These are phyloP conservation scores for Sycophila sp. DNA, from an alignment of 1,140 invertebrate species.

Conservation along the genomic window DNA sequence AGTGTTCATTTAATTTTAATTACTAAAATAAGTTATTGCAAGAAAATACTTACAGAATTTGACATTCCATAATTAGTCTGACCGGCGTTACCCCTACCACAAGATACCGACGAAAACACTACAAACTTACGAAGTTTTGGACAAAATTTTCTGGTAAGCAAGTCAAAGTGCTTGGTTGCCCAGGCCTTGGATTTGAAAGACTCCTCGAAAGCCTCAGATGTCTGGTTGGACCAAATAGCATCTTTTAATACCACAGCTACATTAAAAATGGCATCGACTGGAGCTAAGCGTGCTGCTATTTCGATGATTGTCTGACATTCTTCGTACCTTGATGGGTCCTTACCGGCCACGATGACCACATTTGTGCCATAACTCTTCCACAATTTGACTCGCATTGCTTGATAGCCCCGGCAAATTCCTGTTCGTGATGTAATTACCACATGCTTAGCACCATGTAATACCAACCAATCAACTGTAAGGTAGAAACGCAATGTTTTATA, in stretches of 20 bases:
- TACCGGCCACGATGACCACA: slow-evolving; percentile 64
- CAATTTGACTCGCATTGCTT: slow-evolving; percentile 64
- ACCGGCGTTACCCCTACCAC: slow-evolving; percentile 81
- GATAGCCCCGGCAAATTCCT: slow-evolving; percentile 77
- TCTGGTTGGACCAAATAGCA: slow-evolving; percentile 67
- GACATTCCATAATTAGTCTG: slow-evolving; percentile 86
- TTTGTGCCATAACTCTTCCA: slow-evolving; percentile 69
- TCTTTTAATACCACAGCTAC: slow-evolving; percentile 75
- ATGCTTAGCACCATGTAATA: slow-evolving; percentile 74
- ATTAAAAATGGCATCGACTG: slow-evolving; percentile 81
- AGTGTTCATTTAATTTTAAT: too few species aligned
- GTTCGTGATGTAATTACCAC: slow-evolving; percentile 77
- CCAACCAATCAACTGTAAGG: slow-evolving; percentile 73
- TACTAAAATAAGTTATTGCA: not conserved
- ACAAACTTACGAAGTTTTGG: slow-evolving; percentile 68
- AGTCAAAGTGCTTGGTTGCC: slow-evolving; percentile 65
- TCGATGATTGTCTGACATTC: slow-evolving; percentile 70
- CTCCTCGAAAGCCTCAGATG: slow-evolving; percentile 60
- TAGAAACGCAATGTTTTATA: too few species aligned
- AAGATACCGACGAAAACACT: slow-evolving; percentile 81
- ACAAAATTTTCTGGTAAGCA: slow-evolving; percentile 65
- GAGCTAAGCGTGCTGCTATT: slow-evolving; percentile 69
- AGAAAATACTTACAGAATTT: slow-evolving; percentile 53
- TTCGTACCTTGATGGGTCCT: slow-evolving; percentile 61
- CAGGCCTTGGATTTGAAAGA: slow-evolving; percentile 66